Evolutionary conservation across 2,888 invertebrate genomes (phyloP).

Genomic region (Tinea trinotella): DNA sequence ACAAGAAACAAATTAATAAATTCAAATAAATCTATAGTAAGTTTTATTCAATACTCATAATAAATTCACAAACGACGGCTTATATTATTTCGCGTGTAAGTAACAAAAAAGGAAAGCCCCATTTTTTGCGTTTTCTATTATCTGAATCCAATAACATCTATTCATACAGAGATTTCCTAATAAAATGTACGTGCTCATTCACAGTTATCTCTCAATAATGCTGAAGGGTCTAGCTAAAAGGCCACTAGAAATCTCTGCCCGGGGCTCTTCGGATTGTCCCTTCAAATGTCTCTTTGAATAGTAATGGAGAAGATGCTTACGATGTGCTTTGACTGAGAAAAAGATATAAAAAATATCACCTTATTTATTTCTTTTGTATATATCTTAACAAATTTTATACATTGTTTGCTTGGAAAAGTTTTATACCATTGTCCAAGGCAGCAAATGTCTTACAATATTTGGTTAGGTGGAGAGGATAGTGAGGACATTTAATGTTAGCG

Average conservation of each 20-base stretch:
- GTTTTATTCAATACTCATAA: neutral
- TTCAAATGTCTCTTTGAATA: conserved; percentile 4
- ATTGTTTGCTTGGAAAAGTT: too few relatives aligned
- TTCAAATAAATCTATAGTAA: too few relatives aligned
- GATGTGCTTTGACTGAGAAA: conserved; percentile 1
- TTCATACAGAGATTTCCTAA: conserved; percentile 22
- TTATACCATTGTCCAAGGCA: too few relatives aligned
- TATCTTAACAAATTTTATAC: neutral
- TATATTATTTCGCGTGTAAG: neutral
- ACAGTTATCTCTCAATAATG: conserved; percentile 21
- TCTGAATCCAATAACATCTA: conserved; percentile 8
- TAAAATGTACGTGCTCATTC: conserved; percentile 24
- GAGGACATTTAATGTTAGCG: too few relatives aligned
- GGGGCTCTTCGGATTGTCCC: neutral
- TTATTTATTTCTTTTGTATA: neutral
- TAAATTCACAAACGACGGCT: too few relatives aligned
- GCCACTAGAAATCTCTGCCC: conserved; percentile 15
- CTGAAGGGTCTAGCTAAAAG: conserved; percentile 10
- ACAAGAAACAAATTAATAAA: too few relatives aligned
- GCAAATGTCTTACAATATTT: too few relatives aligned
- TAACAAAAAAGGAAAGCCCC: neutral
- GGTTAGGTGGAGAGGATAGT: too few relatives aligned
- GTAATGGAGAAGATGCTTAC: conserved; percentile 13
- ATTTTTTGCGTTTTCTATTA: conserved; percentile 10
- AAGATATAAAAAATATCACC: neutral